phyloP scores from a whole-genome alignment of 2,888 invertebrate species.

The Drosophila diplacantha region DNA sequence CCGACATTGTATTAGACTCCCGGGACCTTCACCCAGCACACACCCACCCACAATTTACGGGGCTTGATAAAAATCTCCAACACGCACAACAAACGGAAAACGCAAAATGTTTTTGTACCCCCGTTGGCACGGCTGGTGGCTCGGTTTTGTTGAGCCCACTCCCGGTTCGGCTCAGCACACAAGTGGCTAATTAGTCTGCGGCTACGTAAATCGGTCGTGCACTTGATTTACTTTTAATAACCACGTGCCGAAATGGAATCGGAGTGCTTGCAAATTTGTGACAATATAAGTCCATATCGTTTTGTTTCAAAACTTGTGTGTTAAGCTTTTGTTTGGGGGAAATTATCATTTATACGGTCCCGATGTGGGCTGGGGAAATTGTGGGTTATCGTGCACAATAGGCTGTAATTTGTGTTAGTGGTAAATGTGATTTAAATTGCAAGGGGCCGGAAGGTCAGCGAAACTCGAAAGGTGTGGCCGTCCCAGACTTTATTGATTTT shows the following conservation, averaged over 20 bases:
- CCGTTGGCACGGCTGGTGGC: not conserved
- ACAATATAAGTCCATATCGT: constrained; percentile 22
- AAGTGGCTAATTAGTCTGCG: constrained; percentile 58
- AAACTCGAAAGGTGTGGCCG: constrained; percentile 11
- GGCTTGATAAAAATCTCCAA: constrained; percentile 58
- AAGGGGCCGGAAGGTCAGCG: constrained; percentile 18
- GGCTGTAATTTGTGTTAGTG: constrained; percentile 35
- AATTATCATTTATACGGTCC: constrained; percentile 67
- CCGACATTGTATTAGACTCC: constrained; percentile 21
- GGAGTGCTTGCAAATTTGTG: constrained; percentile 50
- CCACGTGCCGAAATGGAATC: constrained; percentile 30
- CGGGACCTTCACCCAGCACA: constrained; percentile 24
- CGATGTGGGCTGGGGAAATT: constrained; percentile 40
- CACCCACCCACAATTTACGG: constrained; percentile 51
- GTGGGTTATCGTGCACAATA: constrained; percentile 36
- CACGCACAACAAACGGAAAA: constrained; percentile 55
- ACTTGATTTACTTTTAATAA: constrained; percentile 68
- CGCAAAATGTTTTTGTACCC: constrained; percentile 36
- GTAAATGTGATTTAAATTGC: constrained; percentile 66
- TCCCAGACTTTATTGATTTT: constrained; percentile 31
- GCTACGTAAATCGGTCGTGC: constrained; percentile 47
- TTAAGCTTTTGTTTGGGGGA: constrained; percentile 39
- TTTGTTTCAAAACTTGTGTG: constrained; percentile 37
- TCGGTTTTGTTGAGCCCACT: not conserved
- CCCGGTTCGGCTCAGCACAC: constrained; percentile 8